Conservation (phyloP, 1,140 invertebrate genomes). For the Lerema accius region DNA sequence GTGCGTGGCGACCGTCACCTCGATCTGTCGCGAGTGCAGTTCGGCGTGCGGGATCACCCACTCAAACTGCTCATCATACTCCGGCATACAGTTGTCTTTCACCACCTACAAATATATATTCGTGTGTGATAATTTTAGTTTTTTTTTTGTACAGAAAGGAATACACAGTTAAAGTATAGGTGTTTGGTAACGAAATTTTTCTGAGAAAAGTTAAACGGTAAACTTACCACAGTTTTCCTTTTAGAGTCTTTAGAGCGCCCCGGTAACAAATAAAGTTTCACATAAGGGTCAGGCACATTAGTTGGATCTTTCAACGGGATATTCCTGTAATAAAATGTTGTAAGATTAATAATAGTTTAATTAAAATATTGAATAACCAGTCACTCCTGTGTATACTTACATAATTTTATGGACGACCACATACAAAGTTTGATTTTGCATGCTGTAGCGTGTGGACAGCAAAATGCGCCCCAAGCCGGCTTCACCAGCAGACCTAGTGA, state of each 20-base stretch:
- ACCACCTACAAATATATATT: conserved; percentile 82
- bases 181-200: too few relatives aligned
- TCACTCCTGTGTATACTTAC: conserved; percentile 86
- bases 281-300: conserved; percentile 97
- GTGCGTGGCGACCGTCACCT: conserved; percentile 92
- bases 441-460: conserved; percentile 93
- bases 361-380: too few relatives aligned
- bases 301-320: conserved; percentile 93
- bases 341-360: conserved; percentile 20
- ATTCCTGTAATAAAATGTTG: conserved; percentile 84
- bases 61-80: conserved; percentile 95
- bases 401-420: conserved; percentile 94
- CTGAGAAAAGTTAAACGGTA: not conserved
- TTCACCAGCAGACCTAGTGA: conserved; percentile 84
- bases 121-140: too few relatives aligned
- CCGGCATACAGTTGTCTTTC: conserved; percentile 95
- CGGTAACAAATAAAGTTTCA: conserved; percentile 95
- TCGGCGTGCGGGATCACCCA: conserved; percentile 91
- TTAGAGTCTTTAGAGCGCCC: conserved; percentile 94
- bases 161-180: too few relatives aligned
- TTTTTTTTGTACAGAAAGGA: too few relatives aligned
- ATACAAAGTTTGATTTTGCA: conserved; percentile 90
- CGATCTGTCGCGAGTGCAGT: conserved; percentile 87
- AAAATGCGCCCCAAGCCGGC: conserved; percentile 91
- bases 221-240: conserved; percentile 91